Evolutionary conservation across 2,888 invertebrate species (phyloP), one percentile per base, ranked within the genome.

Genomic region (Stomorhina lunata): DNA sequence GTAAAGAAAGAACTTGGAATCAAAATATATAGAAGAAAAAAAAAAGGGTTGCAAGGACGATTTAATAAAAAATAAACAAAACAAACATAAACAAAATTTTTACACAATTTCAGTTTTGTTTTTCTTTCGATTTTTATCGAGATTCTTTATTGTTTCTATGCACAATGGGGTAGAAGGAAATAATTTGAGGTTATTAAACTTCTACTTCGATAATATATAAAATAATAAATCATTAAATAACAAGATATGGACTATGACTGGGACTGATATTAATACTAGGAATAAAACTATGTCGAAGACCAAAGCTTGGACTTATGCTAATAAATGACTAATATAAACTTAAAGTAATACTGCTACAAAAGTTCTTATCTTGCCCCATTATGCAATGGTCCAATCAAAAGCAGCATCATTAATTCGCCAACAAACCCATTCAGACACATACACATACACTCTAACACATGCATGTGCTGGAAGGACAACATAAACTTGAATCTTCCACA

Each of bases 381-480:
- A 68, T 61, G 25, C 71, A 79, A 79, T 82, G 82, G 79, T 76
- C 82, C 82, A 82, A 76, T 34, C 65, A 71, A 76, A 79, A 82
- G 82, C 79, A 79, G 79, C 82, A 71, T 82, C 82, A 82, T 82
- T 82, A 79, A 82, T 82, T 82, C 77, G 45, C 73, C 69, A 72
- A 79, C 75, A 71, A 25, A 37, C 34, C n/a, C 10, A 81, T n/a
- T 9, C 15, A 25, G 43, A 48, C 55, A 69, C 73, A 61, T 45
- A 59, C 27, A 27, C 27, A 48, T 9, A 15, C 40, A 40, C 37
- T 45, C 9, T 4, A 10, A 71, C 48, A 20, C 9, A 22, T 12
- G 40, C 45, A 3, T 12, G 20, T 6, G 7, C 34, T 59, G 20
- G 10, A 37, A 10, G 9, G 37, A 10, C n/a, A 10, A 37, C 37